phyloP scores from a whole-genome alignment of 2,888 invertebrate genomes.

The Patella caerulea region DNA sequence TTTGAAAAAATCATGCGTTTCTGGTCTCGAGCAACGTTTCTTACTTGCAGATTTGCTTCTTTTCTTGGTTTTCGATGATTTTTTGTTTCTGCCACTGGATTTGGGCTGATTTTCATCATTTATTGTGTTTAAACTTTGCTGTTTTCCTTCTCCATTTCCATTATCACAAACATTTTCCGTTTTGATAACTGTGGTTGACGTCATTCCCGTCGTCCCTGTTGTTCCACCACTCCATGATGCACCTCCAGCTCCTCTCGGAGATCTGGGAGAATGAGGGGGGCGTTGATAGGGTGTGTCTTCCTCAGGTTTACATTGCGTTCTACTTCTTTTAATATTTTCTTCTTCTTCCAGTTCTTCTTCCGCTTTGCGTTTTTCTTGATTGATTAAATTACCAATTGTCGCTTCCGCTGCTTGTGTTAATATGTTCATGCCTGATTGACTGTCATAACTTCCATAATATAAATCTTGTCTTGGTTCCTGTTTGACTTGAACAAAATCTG shows the following conservation, averaged over 20 bases:
- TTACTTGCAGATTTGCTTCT: neutral
- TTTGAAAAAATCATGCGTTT: conserved; percentile 1
- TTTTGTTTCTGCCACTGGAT: neutral
- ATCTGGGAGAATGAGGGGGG: neutral
- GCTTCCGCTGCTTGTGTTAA: neutral
- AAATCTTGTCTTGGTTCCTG: neutral
- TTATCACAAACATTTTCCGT: neutral
- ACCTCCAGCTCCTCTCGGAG: neutral
- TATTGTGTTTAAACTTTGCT: neutral
- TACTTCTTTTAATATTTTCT: conserved; percentile 5
- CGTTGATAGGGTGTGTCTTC: conserved; percentile 6
- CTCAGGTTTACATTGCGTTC: neutral
- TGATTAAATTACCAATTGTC: conserved; percentile 5
- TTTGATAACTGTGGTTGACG: neutral
- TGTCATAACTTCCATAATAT: neutral
- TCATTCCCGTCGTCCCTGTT: neutral
- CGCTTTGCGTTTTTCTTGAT: conserved; percentile 17
- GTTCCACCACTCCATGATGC: neutral
- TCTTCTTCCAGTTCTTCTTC: conserved; percentile 17
- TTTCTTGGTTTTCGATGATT: neutral
- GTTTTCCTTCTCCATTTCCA: neutral
- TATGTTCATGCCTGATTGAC: neutral
- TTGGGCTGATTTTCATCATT: neutral
- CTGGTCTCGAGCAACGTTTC: neutral
- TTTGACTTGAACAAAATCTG: neutral